Evolutionary conservation across 2,113 vertebrate genomes (phyloP).

Genomic region (Anhinga rufa): DNA sequence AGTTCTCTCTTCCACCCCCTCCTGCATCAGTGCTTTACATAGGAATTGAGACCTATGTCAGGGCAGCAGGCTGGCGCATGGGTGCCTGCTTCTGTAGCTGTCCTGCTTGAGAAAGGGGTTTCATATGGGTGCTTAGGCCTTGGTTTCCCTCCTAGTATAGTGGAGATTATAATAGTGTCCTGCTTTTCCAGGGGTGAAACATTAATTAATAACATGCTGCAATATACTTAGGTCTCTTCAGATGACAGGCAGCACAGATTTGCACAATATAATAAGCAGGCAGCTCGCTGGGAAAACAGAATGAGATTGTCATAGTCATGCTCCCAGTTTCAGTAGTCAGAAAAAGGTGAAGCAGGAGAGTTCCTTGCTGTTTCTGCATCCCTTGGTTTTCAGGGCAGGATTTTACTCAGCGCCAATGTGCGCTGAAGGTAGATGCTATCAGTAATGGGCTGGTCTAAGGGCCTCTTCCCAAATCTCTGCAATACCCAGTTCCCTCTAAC

Average conservation of each 20-base stretch:
- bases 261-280: background rate
- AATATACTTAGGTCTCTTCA: background rate
- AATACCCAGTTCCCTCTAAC: background rate
- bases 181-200: background rate
- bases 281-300: background rate
- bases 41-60: background rate
- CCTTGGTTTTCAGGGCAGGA: background rate
- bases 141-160: background rate
- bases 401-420: accelerated
- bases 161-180: background rate
- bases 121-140: background rate
- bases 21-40: background rate
- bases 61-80: background rate
- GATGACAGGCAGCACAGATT: background rate
- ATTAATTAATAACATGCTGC: background rate
- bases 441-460: background rate
- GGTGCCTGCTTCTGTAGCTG: background rate
- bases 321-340: background rate
- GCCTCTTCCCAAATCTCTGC: background rate
- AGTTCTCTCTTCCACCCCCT: background rate
- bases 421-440: background rate
- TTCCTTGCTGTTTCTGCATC: background rate
- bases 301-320: background rate
- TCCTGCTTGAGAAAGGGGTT: background rate
- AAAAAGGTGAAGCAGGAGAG: background rate